Evolutionary conservation across 2,797 vertebrate genomes (phyloP), one percentile per base, ranked within the genome.

Genomic region (Anguilla anguilla): DNA sequence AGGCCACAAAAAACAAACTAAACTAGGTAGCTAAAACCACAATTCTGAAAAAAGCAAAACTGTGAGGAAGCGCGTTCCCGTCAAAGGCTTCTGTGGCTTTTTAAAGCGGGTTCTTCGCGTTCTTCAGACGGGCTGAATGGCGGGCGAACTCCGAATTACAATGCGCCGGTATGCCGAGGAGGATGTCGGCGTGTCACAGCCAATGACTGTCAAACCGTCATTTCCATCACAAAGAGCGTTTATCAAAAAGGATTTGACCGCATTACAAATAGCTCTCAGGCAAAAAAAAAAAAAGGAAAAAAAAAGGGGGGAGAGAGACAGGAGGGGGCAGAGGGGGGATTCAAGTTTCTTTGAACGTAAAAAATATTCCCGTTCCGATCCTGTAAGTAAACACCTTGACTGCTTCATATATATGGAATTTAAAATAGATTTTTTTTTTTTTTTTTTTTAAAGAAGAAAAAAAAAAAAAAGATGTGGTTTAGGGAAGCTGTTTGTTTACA

Each of bases 341-440:
- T 85, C 0, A 0, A 69, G 69, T 83, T 89, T 79, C 87, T 87
- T 84, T 51, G 69, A 89, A 61, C 90, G 93, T 93, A 92, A 90
- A 90, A 94, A 90, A 94, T 95, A 94, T 94, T 95, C 93, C 93
- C 93, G 93, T 93, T 93, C 92, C 89, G 1, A 85, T 90, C 87
- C 86, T 84, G 10, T 77, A 74, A 51, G 86, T 72, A 87, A 35
- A 82, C 88, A 43, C 51, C 92, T 93, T 92, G 91, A 94, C 93
- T 87, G 10, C 89, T 92, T 88, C 93, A 94, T 91, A 94, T 94
- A 92, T 94, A 91, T 90, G 89, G 91, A 94, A 90, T 90, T 91
- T 90, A 39, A 83, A 86, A 87, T 88, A 92, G 59, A 93, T 92
- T 85, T 57, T 13, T 55, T 1, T 55, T 55, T 13, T 55, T 55